These are phyloP conservation scores for Aphaenogaster rudis DNA, from an alignment of 1,140 invertebrate species.

Conservation along the genomic window DNA sequence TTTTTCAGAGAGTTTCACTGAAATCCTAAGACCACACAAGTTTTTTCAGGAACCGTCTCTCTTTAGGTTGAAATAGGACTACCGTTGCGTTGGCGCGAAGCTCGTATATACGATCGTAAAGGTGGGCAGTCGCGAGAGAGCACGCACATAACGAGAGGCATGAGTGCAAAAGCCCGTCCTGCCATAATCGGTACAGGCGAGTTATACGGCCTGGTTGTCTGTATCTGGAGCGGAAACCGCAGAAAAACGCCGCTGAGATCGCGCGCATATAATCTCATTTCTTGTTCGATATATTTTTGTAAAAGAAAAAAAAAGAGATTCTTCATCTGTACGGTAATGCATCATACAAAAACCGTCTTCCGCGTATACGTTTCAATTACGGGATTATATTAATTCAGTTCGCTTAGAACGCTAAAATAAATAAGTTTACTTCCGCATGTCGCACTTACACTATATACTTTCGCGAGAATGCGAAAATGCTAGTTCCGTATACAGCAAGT, in stretches of 20 bases:
- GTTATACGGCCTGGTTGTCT: slow-evolving; percentile 79
- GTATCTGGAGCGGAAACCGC: slow-evolving; percentile 82
- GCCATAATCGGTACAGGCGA: slow-evolving; percentile 77
- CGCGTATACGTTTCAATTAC: slow-evolving; percentile 1
- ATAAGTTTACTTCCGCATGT: background rate
- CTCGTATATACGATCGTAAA: slow-evolving; percentile 60
- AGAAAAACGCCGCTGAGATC: slow-evolving; percentile 76
- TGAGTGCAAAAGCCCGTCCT: slow-evolving; percentile 71
- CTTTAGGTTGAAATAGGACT: slow-evolving; percentile 55
- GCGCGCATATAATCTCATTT: slow-evolving; percentile 36
- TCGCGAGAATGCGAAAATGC: background rate
- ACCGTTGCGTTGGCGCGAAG: slow-evolving; percentile 54
- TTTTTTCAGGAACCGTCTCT: slow-evolving; percentile 29
- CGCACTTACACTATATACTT: background rate
- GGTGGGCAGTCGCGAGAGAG: slow-evolving; percentile 47
- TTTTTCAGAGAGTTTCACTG: background rate
- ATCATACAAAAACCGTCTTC: slow-evolving; percentile 15
- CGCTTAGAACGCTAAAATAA: slow-evolving; percentile 9
- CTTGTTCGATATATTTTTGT: slow-evolving; percentile 36
- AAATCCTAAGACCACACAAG: background rate
- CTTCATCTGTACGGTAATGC: background rate
- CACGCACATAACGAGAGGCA: slow-evolving; percentile 65
- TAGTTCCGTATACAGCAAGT: background rate
- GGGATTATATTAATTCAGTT: slow-evolving; percentile 9
- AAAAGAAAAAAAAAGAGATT: slow-evolving; percentile 11